phyloP scores from a whole-genome alignment of 2,113 vertebrate genomes.

The Sardina pilchardus region DNA sequence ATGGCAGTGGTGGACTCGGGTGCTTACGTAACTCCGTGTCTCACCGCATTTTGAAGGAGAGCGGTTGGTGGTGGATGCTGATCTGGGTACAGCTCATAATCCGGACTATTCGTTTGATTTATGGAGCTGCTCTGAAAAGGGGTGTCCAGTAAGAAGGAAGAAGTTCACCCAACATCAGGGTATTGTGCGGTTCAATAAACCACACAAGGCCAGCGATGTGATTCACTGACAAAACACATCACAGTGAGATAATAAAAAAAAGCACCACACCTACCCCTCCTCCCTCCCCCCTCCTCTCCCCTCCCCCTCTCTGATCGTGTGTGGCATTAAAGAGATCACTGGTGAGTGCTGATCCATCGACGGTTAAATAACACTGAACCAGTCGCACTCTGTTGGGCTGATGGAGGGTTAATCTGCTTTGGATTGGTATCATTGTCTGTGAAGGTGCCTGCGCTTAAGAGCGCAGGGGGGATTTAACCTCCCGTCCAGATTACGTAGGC shows the following conservation, averaged over 20 bases:
- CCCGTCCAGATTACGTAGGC: neutral
- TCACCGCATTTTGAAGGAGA: neutral
- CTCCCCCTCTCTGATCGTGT: neutral
- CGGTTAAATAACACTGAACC: neutral
- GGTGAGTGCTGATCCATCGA: neutral
- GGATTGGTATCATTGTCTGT: slow-evolving; percentile 5
- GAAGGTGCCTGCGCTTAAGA: neutral
- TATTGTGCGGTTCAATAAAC: neutral
- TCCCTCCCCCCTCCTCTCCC: no score
- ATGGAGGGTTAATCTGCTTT: slow-evolving; percentile 10
- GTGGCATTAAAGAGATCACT: neutral
- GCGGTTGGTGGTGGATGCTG: neutral
- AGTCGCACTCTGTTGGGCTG: neutral
- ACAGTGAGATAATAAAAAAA: neutral
- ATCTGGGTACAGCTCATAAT: neutral
- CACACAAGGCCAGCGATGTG: neutral
- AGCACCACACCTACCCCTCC: neutral
- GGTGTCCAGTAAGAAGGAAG: neutral
- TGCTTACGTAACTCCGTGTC: neutral
- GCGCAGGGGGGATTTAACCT: neutral
- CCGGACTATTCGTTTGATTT: neutral
- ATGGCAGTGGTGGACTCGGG: neutral
- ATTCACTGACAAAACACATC: neutral
- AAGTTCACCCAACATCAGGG: neutral
- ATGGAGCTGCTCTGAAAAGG: neutral